Evolutionary conservation across 92 coral and sea anemone species (phyloP), one percentile per base, ranked within the genome.

Genomic region (Isaurus tuberculatus): DNA sequence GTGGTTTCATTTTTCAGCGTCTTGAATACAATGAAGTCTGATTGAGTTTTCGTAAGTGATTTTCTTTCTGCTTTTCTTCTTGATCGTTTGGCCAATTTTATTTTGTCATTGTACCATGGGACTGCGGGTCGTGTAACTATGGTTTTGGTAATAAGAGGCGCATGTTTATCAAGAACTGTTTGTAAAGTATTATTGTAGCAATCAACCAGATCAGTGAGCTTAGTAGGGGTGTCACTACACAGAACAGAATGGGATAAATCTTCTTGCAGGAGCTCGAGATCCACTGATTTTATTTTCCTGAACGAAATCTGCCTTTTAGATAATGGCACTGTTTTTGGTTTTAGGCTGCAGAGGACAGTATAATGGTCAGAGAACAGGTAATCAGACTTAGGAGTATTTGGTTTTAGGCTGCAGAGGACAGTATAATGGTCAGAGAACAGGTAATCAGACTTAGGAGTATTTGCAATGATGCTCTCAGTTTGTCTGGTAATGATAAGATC

Each of bases 401-500:
- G 31, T 71, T 71, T 53, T 31, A 83, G 80, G 80, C 34, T 83
- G 67, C 86, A 73, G 42, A 84, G 81, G 28, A 84, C 87, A 73
- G 87, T 58, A 42, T 57, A 37, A 61, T 84, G 87, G 82, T 84
- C 87, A 61, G 87, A 84, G 70, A 84, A 57, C 72, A 84, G 64
- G 49, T 60, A 28, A 19, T 73, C 87, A 84, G 69, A 37, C 65
- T 25, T 57, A 32, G 87, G 82, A 53, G 33, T 55, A 43, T 53
- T 60, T 44, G 80, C 61, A 44, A 84, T 84, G 58, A 84, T 72
- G 28, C 64, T 58, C 49, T 72, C 87, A 72, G 82, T 55, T 55
- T 71, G 87, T 33, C 57, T 53, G 72, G 87, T 84, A 36, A 84
- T 84, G 44, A 72, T 84, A 32, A 84, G 57, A 84, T 84, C 87